Evolutionary conservation across 2,888 invertebrate species (phyloP).

Genomic region (Theodoxus fluviatilis): DNA sequence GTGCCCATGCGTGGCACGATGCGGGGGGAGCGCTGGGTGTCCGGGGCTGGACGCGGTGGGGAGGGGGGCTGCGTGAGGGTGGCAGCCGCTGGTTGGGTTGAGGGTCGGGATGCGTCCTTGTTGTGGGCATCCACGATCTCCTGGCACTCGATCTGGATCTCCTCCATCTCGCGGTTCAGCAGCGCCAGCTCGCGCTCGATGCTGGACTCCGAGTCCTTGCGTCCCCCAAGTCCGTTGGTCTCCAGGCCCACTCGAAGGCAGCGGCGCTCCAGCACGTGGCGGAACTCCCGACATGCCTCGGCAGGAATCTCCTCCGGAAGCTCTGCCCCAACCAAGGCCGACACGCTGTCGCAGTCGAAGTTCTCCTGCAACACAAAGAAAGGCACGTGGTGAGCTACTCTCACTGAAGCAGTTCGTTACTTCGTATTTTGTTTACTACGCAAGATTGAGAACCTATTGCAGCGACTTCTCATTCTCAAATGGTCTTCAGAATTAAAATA

Average conservation of each 20-base stretch:
- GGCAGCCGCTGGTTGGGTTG: no score
- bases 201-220: slow-evolving; percentile 58
- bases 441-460: no score
- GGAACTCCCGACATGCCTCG: slow-evolving; percentile 56
- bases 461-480: no score
- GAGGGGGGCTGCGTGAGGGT: no score
- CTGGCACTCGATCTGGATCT: slow-evolving; percentile 70
- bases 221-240: slow-evolving; percentile 35
- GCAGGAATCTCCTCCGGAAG: slow-evolving; percentile 56
- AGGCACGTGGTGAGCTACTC: no score
- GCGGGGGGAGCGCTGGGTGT: slow-evolving; percentile 49
- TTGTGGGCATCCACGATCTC: slow-evolving; percentile 64
- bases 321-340: no score
- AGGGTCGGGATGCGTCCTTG: no score
- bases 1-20: slow-evolving; percentile 64
- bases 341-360: slow-evolving; percentile 55
- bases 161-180: slow-evolving; percentile 72
- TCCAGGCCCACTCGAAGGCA: slow-evolving; percentile 43
- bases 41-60: no score
- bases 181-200: slow-evolving; percentile 70
- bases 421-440: no score
- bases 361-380: slow-evolving; percentile 45
- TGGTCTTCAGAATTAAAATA: no score
- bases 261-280: slow-evolving; percentile 54
- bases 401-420: no score